Evolutionary conservation across 2,888 invertebrate genomes (phyloP).

Genomic region (Lasioglossum vierecki): DNA sequence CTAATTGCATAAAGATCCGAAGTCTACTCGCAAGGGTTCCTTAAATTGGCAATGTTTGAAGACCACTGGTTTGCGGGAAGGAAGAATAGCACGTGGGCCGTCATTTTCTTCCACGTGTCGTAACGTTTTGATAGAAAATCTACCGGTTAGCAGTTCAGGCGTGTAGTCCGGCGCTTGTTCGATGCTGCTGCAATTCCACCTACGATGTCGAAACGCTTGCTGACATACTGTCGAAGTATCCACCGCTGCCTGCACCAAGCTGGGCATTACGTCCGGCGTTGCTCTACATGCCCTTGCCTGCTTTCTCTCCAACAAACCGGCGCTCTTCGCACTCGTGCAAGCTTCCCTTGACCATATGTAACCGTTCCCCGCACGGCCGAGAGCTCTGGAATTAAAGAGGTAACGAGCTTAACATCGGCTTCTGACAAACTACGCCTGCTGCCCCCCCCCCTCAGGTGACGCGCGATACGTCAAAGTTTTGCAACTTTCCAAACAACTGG

Average conservation of each 20-base stretch:
- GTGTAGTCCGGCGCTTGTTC: conserved; percentile 89
- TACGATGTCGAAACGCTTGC: conserved; percentile 88
- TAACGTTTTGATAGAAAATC: background rate
- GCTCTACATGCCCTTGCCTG: conserved; percentile 88
- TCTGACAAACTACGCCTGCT: background rate
- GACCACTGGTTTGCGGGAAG: background rate
- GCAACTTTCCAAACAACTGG: background rate
- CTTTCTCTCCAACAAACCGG: conserved; percentile 86
- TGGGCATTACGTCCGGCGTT: conserved; percentile 90
- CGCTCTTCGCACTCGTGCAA: conserved; percentile 82
- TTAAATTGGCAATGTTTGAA: no score
- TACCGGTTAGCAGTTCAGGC: conserved; percentile 92
- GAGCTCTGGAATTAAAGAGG: conserved; percentile 71
- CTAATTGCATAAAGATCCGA: no score
- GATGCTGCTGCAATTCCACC: conserved; percentile 94
- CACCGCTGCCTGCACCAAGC: conserved; percentile 90
- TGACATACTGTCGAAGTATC: conserved; percentile 89
- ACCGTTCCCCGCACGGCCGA: conserved; percentile 77
- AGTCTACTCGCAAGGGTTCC: no score
- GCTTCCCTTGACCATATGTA: conserved; percentile 80
- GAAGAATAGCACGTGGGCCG: background rate
- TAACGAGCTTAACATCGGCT: conserved; percentile 13
- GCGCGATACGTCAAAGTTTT: background rate
- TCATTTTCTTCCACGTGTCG: background rate
- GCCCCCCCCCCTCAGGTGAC: background rate